Conservation (phyloP, 2,888 invertebrate species). For the Catocala sponsa region DNA sequence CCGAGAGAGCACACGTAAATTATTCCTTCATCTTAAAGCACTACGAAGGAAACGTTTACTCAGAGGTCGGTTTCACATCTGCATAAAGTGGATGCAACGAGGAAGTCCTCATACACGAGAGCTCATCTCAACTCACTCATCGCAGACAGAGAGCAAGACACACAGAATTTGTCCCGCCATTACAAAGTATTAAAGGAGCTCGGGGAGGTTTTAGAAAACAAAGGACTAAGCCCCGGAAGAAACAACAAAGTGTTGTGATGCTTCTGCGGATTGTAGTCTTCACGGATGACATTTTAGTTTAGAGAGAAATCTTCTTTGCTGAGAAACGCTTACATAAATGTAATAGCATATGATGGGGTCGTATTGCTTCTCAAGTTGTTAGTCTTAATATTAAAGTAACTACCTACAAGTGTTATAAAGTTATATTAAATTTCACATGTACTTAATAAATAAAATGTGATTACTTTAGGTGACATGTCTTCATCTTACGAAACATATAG, state of each 20-base stretch:
- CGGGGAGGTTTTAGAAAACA: conserved; percentile 75
- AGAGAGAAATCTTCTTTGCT: conserved; percentile 67
- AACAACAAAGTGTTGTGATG: conserved; percentile 79
- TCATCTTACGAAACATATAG: too few species aligned
- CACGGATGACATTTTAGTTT: conserved; percentile 75
- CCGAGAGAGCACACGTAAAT: conserved; percentile 5
- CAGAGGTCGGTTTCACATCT: conserved; percentile 23
- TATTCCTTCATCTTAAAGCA: conserved; percentile 10
- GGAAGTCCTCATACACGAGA: conserved; percentile 39
- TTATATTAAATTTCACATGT: too few species aligned
- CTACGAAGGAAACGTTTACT: conserved; percentile 16
- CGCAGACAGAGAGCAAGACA: conserved; percentile 64
- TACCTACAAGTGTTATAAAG: background rate
- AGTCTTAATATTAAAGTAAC: background rate
- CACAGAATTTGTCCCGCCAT: conserved; percentile 74
- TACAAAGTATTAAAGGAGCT: conserved; percentile 81
- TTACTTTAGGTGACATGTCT: too few species aligned
- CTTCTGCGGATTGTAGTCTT: conserved; percentile 71
- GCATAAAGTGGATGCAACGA: conserved; percentile 38
- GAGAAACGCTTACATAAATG: conserved; percentile 52
- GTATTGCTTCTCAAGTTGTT: conserved; percentile 1
- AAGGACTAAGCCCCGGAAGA: conserved; percentile 76
- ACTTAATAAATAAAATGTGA: too few species aligned
- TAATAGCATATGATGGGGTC: conserved; percentile 3
- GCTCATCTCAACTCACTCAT: conserved; percentile 57